Base-by-base conservation (phyloP, 2,797 vertebrate species). In the Crossoptilon crossoptilon region DNA sequence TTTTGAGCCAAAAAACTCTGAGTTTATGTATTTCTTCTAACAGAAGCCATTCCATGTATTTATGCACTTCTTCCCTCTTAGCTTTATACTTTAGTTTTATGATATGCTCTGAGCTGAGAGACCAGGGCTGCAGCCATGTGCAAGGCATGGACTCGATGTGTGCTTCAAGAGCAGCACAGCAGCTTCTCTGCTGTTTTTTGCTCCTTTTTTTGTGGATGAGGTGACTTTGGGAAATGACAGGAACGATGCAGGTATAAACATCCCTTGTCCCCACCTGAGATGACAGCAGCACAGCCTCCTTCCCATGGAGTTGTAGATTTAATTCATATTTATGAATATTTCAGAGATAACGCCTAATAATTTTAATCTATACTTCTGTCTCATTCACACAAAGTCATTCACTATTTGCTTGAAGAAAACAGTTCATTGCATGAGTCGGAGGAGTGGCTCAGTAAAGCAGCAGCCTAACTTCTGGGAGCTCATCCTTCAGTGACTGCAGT, bases 261-360 rank as follows among this genome's bases (percentile, higher is more conserved):
- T 69, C 58, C 41, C 46, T 72, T 33, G 24, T 74, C 41, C 74
- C 29, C 84, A 75, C 68, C 70, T 8, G 63, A 46, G 29, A 84
- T 64, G 63, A 33, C 71, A 84, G 74, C 63, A 41, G 75, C 63
- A 37, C 63, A 69, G 37, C 60, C 63, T 1, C 1, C 35, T 15
- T 79, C 68, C 86, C 1, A 0, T 21, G n/a, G 64, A 78, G 84
- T 2, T 63, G 75, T 3, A 67, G 56, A 73, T 89, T 88, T 89
- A 82, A 93, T 93, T 94, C 76, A 51, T 90, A 88, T 91, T 93
- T 95, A 91, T 94, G 77, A 91, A 90, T 63, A 72, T 72, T 44
- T 51, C 44, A 2, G 56, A 95, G 80, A 95, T 75, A 84, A 91
- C 90, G 59, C 37, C 3, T 59, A 87, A 81, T 73, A 88, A 73